phyloP scores from a whole-genome alignment of 2,113 vertebrate genomes.

The Psilopogon haemacephalus region DNA sequence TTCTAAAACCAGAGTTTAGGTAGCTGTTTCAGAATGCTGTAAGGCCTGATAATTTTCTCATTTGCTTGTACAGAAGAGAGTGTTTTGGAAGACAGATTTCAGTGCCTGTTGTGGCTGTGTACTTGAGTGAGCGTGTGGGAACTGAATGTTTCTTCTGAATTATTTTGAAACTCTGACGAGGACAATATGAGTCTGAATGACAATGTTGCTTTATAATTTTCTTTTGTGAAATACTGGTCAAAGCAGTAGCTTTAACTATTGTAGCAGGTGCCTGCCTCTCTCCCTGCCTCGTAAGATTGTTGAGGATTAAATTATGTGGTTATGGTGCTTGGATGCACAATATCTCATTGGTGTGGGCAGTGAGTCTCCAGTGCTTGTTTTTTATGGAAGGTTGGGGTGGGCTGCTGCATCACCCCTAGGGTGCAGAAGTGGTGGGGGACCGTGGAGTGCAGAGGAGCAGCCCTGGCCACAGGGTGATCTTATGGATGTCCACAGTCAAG shows the following conservation, averaged over 20 bases:
- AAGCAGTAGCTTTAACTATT: not conserved
- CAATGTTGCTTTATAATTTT: not conserved
- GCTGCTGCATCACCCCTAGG: not conserved
- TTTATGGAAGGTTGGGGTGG: not conserved
- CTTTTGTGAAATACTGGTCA: not conserved
- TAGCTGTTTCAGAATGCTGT: not conserved
- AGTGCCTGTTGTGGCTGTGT: fast-evolving
- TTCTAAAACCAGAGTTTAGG: not conserved
- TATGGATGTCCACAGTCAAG: not conserved
- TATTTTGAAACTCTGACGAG: not conserved
- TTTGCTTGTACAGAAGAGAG: not conserved
- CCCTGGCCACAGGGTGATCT: not conserved
- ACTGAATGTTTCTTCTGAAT: not conserved
- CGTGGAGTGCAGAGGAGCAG: fast-evolving
- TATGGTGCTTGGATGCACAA: not conserved
- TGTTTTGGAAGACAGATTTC: not conserved
- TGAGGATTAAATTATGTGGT: not conserved
- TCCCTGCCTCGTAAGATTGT: not conserved
- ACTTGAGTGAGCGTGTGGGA: not conserved
- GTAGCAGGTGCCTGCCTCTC: not conserved
- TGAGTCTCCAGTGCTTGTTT: not conserved
- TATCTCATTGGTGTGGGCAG: not conserved
- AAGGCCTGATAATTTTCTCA: not conserved
- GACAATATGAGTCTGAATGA: not conserved
- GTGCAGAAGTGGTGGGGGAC: not conserved